A percentile compares a stretch with the other conserved stretches of the same genome.
Evolutionary conservation across 2,113 vertebrate species (phyloP).

Genomic region (Oncorhynchus mykiss): DNA sequence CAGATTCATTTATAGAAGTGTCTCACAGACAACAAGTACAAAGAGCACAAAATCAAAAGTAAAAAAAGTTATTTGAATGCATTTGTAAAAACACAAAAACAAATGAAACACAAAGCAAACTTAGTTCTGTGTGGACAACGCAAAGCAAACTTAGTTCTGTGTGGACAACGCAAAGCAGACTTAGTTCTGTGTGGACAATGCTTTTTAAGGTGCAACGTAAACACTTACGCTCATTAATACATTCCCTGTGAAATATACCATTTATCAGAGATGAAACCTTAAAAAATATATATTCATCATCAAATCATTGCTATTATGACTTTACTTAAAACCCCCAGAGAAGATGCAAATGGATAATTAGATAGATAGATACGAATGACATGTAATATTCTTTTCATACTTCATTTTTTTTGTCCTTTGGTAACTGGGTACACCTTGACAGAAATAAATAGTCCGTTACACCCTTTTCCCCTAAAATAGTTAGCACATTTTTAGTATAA

Average conservation of each 20-base stretch:
- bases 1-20: slow-evolving; percentile 66
- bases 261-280: background rate
- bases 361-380: background rate
- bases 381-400: slow-evolving; percentile 26
- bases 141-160: too few species aligned
- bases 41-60: slow-evolving; percentile 58
- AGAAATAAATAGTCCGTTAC: slow-evolving; percentile 17
- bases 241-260: slow-evolving; percentile 45
- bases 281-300: background rate
- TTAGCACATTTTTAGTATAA: slow-evolving; percentile 9
- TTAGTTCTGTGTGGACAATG: slow-evolving; percentile 37
- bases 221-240: background rate
- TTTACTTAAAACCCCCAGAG: slow-evolving; percentile 3
- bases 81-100: slow-evolving; percentile 40
- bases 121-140: slow-evolving; percentile 5
- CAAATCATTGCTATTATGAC: slow-evolving; percentile 26
- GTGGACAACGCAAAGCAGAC: slow-evolving; percentile 12
- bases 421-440: slow-evolving; percentile 47
- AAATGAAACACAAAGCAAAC: slow-evolving; percentile 9
- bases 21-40: slow-evolving; percentile 73
- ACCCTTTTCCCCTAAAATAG: slow-evolving; percentile 28
- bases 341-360: slow-evolving; percentile 1
- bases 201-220: slow-evolving; percentile 34
- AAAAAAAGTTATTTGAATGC: slow-evolving; percentile 69
- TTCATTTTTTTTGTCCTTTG: slow-evolving; percentile 57